Evolutionary conservation across 2,797 vertebrate genomes (phyloP).

Genomic region (Melanotaenia trifasciata): DNA sequence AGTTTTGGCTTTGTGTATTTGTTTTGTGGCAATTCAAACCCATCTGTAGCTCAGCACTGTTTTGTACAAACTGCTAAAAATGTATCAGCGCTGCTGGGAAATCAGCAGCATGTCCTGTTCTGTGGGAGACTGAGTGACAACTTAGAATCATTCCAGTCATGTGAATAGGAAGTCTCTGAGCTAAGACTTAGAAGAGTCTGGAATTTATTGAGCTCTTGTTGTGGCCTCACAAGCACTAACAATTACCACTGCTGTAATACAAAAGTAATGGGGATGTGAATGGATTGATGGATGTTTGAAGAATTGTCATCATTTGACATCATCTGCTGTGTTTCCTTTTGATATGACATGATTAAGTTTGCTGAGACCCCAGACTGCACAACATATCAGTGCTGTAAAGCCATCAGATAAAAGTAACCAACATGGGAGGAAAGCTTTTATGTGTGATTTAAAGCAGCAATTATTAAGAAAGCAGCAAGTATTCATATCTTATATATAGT

Average conservation of each 20-base stretch:
- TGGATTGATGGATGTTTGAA: conserved; percentile 5
- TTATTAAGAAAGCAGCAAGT: conserved; percentile 9
- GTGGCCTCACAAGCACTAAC: not conserved
- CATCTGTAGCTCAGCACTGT: conserved; percentile 40
- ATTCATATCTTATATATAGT: conserved; percentile 1
- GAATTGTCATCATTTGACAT: conserved; percentile 17
- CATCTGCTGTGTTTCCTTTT: conserved; percentile 9
- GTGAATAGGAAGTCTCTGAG: conserved; percentile 32
- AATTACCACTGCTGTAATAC: conserved; percentile 1
- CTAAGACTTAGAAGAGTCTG: conserved; percentile 19
- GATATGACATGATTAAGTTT: conserved; percentile 22
- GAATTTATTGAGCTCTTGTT: conserved; percentile 6
- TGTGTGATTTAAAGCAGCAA: conserved; percentile 15
- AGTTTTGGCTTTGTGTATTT: conserved; percentile 41
- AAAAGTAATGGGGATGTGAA: conserved; percentile 20
- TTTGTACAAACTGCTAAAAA: conserved; percentile 58
- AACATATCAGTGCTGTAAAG: conserved; percentile 14
- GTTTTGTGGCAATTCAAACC: conserved; percentile 54
- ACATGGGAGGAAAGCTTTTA: conserved; percentile 22
- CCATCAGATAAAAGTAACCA: conserved; percentile 20
- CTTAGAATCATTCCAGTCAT: conserved; percentile 19
- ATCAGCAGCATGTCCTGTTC: conserved; percentile 51
- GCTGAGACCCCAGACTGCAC: conserved; percentile 26
- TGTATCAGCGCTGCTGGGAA: conserved; percentile 53
- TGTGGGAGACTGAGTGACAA: conserved; percentile 46